Base-by-base conservation (phyloP, 1,140 invertebrate species). In the Drosophila baimaii region DNA sequence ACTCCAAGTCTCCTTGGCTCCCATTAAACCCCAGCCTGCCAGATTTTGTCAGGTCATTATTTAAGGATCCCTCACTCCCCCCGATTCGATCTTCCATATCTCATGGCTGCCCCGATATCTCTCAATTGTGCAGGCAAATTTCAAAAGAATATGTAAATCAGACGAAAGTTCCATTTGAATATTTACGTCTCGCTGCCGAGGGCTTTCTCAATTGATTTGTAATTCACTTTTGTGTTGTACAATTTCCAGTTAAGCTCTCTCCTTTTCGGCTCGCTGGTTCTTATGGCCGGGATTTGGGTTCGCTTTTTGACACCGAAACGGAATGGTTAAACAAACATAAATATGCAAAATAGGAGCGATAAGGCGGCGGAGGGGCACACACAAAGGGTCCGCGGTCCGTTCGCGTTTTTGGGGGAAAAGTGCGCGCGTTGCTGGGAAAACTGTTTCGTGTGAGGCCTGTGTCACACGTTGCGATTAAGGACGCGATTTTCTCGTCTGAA, bases 41-140 rank as follows among this genome's bases (percentile, higher is more conserved):
- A 27, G 27, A 27, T 27, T 27, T 7, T 27, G 5, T 27, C 5
- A 7, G 27, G 27, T 15, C 13, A 35, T 6, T 35, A 13, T 6
- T 35, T 25, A 12, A 47, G 10, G 25, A 49, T 49, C 46, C 46
- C 21, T 31, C 0, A 19, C 12, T 31, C 12, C 29, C 10, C 13
- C 35, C 5, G 13, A n/a, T 52, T 15, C 12, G 29, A 52, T 52
- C 49, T 31, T 31, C 19, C n/a, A 7, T 41, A 25, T 56, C 25
- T 39, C 31, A 19, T 17, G 8, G 17, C 66, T 21, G 9, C 43
- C 59, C 59, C 13, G 33, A 62, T 46, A 73, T 44, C 68, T 44
- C 68, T 73, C 70, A 73, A 73, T 71, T 54, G 70, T 73, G 68
- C 70, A 25, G 65, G 68, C 68, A 71, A 71, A 71, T 71, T 66